phyloP scores from a whole-genome alignment of 2,113 vertebrate species.

The Erythrolamprus reginae region DNA sequence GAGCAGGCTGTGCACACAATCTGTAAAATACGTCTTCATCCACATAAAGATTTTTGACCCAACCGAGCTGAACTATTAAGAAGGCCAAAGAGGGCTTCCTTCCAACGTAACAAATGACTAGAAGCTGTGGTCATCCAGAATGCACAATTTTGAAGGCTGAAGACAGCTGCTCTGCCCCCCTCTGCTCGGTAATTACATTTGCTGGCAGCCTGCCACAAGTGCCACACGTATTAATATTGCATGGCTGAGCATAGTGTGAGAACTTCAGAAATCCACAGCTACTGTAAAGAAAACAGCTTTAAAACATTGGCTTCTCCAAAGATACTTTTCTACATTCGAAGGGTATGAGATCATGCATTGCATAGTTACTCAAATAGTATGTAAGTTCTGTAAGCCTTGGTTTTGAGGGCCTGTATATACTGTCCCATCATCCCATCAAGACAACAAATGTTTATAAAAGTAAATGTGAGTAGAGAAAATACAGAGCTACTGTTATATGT shows the following conservation, averaged over 20 bases:
- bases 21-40: not conserved
- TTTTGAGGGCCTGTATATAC: too few species aligned
- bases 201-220: slow-evolving; percentile 51
- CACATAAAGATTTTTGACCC: not conserved
- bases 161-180: slow-evolving; percentile 53
- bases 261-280: not conserved
- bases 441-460: not conserved
- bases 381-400: not conserved
- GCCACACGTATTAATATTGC: slow-evolving; percentile 34
- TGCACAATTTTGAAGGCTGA: slow-evolving; percentile 47
- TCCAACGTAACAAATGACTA: slow-evolving; percentile 44
- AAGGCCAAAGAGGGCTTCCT: slow-evolving; percentile 37
- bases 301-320: not conserved
- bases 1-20: not conserved
- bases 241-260: slow-evolving; percentile 14
- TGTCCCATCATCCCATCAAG: not conserved
- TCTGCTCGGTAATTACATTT: slow-evolving; percentile 8
- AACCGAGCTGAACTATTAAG: slow-evolving; percentile 6
- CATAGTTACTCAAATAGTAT: not conserved
- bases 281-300: not conserved
- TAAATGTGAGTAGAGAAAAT: not conserved
- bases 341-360: not conserved
- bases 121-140: slow-evolving; percentile 44
- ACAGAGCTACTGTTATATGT: not conserved
- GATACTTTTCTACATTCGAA: not conserved